Base-by-base conservation (phyloP, 2,113 vertebrate species). In the Girardinichthys multiradiatus region DNA sequence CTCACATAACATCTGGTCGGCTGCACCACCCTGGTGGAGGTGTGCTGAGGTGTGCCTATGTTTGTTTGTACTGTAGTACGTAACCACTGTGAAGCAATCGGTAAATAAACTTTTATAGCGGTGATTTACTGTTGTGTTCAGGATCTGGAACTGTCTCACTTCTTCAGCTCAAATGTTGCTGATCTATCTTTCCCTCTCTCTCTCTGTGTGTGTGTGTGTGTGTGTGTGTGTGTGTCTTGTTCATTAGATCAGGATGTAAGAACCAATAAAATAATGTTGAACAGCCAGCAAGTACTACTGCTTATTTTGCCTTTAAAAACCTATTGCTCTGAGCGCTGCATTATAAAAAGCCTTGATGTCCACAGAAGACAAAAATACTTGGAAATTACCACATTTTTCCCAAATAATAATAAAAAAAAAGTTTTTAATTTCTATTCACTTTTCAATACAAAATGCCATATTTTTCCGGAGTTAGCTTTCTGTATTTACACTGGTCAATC, bases 61-160 rank as follows among this genome's bases (percentile, higher is more conserved):
- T 30, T 66, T 66, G 13, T 66, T 66, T 66, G 64, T 29, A 21
- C 42, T 24, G 14, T 51, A 6, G 42, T 29, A 51, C 5, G 3
- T n/a, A 24, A 48, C 19, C 19, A 24, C 28, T 29, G 15, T 35
- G 10, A 68, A 58, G 31, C 28, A 39, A 27, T 58, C 9, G 13
- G 31, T 69, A 35, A 69, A 58, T 58, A 39, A 57, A 21, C 12
- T 37, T 58, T 69, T 12, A 69, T 28, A 26, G 33, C 67, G 12
- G 14, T 35, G 15, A 69, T 57, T 69, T 28, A 51, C 30, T 35
- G 48, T 29, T 57, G 31, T 33, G 24, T 57, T 68, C 48, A 14
- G 30, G 12, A 35, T 51, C 45, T 31, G 29, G 29, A 33, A 12
- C 30, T 13, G 33, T 58, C 31, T 69, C 28, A 3, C 57, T 29